These are phyloP conservation scores for Camponotus pennsylvanicus DNA, from an alignment of 1,140 invertebrate genomes.

Conservation along the genomic window DNA sequence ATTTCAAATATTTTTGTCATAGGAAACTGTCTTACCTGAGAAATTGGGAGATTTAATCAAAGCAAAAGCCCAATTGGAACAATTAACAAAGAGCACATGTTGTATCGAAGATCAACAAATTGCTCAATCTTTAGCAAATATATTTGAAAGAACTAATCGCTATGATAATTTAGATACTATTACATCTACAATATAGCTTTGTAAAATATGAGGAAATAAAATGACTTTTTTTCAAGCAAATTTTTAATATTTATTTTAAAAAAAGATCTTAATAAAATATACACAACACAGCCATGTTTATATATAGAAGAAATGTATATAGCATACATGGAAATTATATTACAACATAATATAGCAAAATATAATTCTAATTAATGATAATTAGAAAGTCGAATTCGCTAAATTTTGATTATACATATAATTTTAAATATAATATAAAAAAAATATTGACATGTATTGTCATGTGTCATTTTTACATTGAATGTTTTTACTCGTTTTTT, in stretches of 20 bases:
- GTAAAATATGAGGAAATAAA: conserved; percentile 13
- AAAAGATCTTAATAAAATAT: background rate
- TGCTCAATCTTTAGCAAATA: conserved; percentile 75
- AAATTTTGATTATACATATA: background rate
- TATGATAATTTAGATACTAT: conserved; percentile 74
- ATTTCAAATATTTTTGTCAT: conserved; percentile 46
- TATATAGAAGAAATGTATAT: background rate
- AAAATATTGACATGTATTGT: background rate
- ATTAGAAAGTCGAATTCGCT: background rate
- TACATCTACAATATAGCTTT: conserved; percentile 7
- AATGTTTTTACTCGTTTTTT: background rate
- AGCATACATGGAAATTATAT: background rate
- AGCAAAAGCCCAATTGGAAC: conserved; percentile 79
- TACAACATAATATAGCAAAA: background rate
- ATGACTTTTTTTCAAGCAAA: background rate
- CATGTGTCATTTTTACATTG: conserved; percentile 27
- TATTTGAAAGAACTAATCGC: conserved; percentile 79
- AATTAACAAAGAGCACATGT: conserved; percentile 72
- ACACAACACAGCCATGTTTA: background rate
- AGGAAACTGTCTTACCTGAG: conserved; percentile 84
- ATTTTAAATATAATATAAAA: background rate
- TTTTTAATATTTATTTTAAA: conserved; percentile 10
- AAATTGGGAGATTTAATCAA: conserved; percentile 82
- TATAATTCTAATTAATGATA: background rate
- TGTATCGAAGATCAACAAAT: conserved; percentile 77